Base-by-base conservation (phyloP, 1,140 invertebrate genomes). In the Helicoverpa armigera region DNA sequence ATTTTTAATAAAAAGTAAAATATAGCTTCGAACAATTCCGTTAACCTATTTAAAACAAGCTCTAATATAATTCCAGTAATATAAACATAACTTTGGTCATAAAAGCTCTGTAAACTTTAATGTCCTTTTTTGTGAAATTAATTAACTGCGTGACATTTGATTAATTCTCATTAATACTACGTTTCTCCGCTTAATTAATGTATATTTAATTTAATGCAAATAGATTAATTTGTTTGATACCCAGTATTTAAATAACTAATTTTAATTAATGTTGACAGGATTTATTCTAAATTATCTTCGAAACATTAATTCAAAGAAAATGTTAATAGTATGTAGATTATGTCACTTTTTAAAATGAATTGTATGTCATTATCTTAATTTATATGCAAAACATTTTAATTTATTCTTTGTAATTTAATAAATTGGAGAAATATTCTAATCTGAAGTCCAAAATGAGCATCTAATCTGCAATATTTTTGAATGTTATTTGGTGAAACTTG, bases 161-260 rank as follows among this genome's bases (percentile, higher is more conserved):
- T 35, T 63, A 13, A 63, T 31, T 14, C 2, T 12, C 3, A 63
- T 63, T 13, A 23, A 35, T 35, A 29, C 13, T 61, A 3, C 11
- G 58, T 61, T 65, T 65, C 63, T 65, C 63, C 16, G n/a, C 31
- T 14, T 53, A 54, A 29, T 23, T 31, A n/a, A 72, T 69, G 65
- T 50, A 12, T 69, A 18, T 51, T 72, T 72, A 72, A 72, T 72
- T 23, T 14, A 31, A 72, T 72, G 69, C 50, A 72, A 72, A 54
- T 72, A 72, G 11, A 53, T n/a, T 70, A 53, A 70, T 70, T 53
- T 70, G 48, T 53, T 72, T 72, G 50, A 54, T 31, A 23, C 23
- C 23, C 23, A 23, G 23, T 23, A 72, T 72, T 31, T 72, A n/a
- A 53, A 72, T 29, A 31, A 4, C 3, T 11, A 61, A 31, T 72